Evolutionary conservation across 2,888 invertebrate genomes (phyloP), one percentile per base, ranked within the genome.

Genomic region (Cosmorhoe ocellata): DNA sequence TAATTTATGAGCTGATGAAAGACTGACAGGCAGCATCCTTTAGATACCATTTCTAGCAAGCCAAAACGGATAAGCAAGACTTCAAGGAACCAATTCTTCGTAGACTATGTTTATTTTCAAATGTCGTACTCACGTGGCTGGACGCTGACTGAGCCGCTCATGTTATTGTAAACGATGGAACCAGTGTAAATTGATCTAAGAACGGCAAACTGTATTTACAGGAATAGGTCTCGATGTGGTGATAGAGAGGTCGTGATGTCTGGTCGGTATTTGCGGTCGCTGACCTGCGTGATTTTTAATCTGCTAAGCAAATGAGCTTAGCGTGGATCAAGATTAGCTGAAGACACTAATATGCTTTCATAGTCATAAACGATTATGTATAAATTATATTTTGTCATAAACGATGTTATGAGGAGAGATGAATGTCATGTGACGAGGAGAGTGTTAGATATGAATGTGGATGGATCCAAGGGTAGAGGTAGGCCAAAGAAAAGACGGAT

Each of bases 51-150:
- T 47, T 39, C 39, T 7, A 18, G 33, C 2, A 43, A 42, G 40
- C 8, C 27, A 9, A 26, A 33, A 36, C 41, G 24, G 8, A 48
- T 36, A 27, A 30, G 26, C 50, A 30, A 36, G 12, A 49, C 52
- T 79, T 83, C 83, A 81, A 71, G 78, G 79, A 83, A 84, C 71
- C 68, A 75, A 41, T 27, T 53, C 69, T 71, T 68, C 68, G 64
- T 69, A 58, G 66, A 65, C 69, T 61, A 59, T 84, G 88, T 89
- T 88, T 89, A 86, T 87, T 88, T 87, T 83, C 67, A 71, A 67
- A 75, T 79, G 86, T 84, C 87, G 74, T 69, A 70, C 74, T 80
- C 81, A 77, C 76, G 76, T 76, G 79, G 67, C 63, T 61, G 65
- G 61, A 63, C 71, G 83, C 74, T 79, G 86, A 88, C 67, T 74